Conservation (phyloP, 1,140 invertebrate genomes). For the Microplitis mediator region DNA sequence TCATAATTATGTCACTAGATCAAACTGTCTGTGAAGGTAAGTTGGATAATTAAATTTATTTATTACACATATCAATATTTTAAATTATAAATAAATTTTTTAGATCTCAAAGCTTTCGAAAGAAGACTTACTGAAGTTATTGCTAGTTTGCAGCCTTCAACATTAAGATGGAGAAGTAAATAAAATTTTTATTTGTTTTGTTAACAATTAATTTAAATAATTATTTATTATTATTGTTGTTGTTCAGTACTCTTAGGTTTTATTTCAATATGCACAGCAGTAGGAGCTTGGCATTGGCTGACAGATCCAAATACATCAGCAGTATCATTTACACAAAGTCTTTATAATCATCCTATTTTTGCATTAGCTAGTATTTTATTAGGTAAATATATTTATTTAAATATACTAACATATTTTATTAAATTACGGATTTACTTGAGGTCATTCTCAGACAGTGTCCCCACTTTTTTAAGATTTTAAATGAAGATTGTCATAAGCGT, state of each 20-base stretch:
- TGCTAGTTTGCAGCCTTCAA: constrained; percentile 87
- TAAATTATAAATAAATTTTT: constrained; percentile 56
- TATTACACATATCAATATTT: constrained; percentile 24
- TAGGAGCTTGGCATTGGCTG: constrained; percentile 93
- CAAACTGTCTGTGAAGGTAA: constrained; percentile 79
- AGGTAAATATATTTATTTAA: constrained; percentile 59
- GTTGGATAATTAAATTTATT: constrained; percentile 23
- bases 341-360: constrained; percentile 96
- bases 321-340: constrained; percentile 87
- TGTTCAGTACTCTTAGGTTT: constrained; percentile 82
- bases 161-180: constrained; percentile 91
- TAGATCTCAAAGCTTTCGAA: constrained; percentile 97
- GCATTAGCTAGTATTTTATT: constrained; percentile 86
- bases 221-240: constrained; percentile 9
- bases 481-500: too few relatives aligned
- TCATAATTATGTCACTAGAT: constrained; percentile 69
- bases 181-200: constrained; percentile 27
- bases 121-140: constrained; percentile 95
- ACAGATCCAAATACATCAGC: constrained; percentile 87
- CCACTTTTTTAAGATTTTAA: too few relatives aligned
- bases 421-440: too few relatives aligned
- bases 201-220: not conserved
- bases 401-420: too few relatives aligned
- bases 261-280: constrained; percentile 85
- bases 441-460: too few relatives aligned